Conservation (phyloP, 2,888 invertebrate species). For the Tiliacea aurago region DNA sequence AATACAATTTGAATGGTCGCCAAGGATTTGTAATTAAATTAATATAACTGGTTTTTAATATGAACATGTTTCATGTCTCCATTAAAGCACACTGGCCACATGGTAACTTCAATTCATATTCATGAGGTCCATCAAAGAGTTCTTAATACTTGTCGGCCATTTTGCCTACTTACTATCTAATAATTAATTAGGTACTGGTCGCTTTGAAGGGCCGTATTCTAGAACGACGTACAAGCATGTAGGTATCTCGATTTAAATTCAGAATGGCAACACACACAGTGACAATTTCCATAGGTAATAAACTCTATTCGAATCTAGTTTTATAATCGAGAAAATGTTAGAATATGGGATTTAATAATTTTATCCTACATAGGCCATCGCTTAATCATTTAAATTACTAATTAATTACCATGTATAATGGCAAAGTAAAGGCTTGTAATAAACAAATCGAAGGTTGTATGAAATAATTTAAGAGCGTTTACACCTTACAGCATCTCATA, state of each 20-base stretch:
- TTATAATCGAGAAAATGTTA: neutral
- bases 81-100: slow-evolving; percentile 23
- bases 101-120: slow-evolving; percentile 36
- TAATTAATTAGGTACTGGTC: neutral
- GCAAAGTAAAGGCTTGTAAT: slow-evolving; percentile 6
- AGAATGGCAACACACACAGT: neutral
- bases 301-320: neutral
- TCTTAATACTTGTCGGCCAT: slow-evolving; percentile 20
- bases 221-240: neutral
- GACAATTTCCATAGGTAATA: neutral
- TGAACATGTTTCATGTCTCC: slow-evolving; percentile 1
- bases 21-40: slow-evolving; percentile 22
- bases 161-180: slow-evolving; percentile 14
- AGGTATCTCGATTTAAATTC: neutral
- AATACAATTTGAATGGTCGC: slow-evolving; percentile 10
- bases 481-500: no score
- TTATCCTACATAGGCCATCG: neutral
- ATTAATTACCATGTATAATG: slow-evolving; percentile 21
- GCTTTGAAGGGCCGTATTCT: slow-evolving; percentile 7
- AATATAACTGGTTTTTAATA: slow-evolving; percentile 27
- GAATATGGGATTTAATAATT: neutral
- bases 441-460: slow-evolving; percentile 26
- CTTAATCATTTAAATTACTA: slow-evolving; percentile 8
- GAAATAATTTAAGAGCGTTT: no score
- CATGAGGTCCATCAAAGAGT: slow-evolving; percentile 32